Conservation (phyloP, 2,888 invertebrate genomes). For the Drosophila phalerata region DNA sequence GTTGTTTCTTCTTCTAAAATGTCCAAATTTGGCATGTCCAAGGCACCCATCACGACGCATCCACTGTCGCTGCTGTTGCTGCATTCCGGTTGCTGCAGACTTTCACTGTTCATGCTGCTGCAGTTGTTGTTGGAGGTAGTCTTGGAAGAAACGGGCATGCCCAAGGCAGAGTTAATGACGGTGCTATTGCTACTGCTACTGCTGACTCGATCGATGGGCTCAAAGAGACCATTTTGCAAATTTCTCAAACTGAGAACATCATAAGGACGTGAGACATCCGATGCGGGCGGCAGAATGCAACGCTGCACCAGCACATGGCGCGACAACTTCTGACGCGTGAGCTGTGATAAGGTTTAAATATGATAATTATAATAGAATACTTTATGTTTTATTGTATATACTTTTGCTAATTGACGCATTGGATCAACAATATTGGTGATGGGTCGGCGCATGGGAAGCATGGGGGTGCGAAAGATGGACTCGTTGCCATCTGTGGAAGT, state of each 20-base stretch:
- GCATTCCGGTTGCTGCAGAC: constrained; percentile 3
- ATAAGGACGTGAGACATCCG: constrained; percentile 59
- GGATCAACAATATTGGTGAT: constrained; percentile 80
- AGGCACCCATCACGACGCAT: neutral
- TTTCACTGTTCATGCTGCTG: neutral
- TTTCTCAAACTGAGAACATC: constrained; percentile 76
- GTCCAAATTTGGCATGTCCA: constrained; percentile 66
- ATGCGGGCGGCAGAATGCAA: constrained; percentile 87
- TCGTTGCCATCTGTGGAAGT: constrained; percentile 42
- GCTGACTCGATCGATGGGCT: constrained; percentile 58
- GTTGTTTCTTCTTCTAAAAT: constrained; percentile 23
- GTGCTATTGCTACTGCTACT: constrained; percentile 15
- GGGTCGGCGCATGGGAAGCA: constrained; percentile 80
- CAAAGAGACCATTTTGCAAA: constrained; percentile 72
- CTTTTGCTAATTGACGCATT: constrained; percentile 79
- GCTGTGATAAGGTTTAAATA: constrained; percentile 54
- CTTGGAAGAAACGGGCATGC: constrained; percentile 22
- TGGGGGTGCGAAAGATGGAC: constrained; percentile 61
- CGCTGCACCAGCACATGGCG: constrained; percentile 91
- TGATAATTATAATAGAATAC: neutral
- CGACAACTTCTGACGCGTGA: constrained; percentile 81
- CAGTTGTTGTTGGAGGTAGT: constrained; percentile 1
- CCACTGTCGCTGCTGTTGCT: constrained; percentile 4
- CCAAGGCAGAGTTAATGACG: neutral
- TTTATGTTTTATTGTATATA: constrained; percentile 41